Evolutionary conservation across 1,140 invertebrate genomes (phyloP).

Genomic region (Gryon sp.): DNA sequence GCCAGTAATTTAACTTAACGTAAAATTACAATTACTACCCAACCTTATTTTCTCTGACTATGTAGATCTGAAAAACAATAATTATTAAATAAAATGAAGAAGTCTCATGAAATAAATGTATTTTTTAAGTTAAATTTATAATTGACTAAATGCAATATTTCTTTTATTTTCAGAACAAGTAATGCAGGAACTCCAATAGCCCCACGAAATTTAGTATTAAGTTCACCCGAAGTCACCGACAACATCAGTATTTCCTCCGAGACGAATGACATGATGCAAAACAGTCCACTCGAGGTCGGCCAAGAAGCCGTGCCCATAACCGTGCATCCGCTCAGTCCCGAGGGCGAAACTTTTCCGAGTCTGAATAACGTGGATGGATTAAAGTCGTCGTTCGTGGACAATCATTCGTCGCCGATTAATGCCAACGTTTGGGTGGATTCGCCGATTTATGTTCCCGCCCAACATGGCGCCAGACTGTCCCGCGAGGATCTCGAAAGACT

Average conservation of each 20-base stretch:
- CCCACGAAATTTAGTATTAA: conserved; percentile 66
- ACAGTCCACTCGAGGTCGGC: conserved; percentile 77
- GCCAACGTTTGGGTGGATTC: conserved; percentile 82
- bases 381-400: conserved; percentile 74
- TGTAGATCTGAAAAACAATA: too few species aligned
- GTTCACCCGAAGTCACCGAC: conserved; percentile 69
- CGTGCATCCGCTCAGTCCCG: conserved; percentile 84
- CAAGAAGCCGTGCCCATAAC: conserved; percentile 78
- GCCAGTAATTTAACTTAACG: too few species aligned
- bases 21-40: too few species aligned
- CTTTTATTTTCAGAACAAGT: conserved; percentile 72
- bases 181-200: conserved; percentile 74
- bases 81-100: too few species aligned
- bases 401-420: conserved; percentile 78
- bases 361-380: conserved; percentile 45
- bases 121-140: too few species aligned
- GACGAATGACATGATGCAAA: conserved; percentile 63
- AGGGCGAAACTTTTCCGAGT: conserved; percentile 73
- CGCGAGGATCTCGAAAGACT: conserved; percentile 91
- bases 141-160: too few species aligned
- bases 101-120: too few species aligned
- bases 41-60: too few species aligned
- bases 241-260: conserved; percentile 71
- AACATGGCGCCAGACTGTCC: conserved; percentile 88
- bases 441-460: conserved; percentile 72